Base-by-base conservation (phyloP, 2,113 vertebrate genomes). In the Gracilinanus agilis region DNA sequence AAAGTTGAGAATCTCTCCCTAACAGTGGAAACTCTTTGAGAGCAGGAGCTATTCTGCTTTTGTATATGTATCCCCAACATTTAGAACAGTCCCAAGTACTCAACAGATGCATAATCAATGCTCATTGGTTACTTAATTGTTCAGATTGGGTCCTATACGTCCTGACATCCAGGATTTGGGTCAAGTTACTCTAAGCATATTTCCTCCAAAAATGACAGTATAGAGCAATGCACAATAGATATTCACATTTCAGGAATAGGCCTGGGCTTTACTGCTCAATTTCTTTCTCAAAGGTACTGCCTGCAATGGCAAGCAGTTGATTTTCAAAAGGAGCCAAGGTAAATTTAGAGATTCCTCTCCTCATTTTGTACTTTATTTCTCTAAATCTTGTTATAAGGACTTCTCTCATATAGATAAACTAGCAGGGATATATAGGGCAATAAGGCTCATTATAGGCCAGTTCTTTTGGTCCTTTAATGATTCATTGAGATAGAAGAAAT, bases 401-500 rank as follows among this genome's bases (percentile, higher is more conserved):
- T 90, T 83, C 1, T 8, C 29, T 2, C 12, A 53, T 34, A 92
- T 13, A 93, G 91, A 92, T 89, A 55, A 75, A 53, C 54, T 53
- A 93, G 44, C 44, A 91, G 24, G 34, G 7, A 27, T 89, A 49
- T 44, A 29, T 75, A 55, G 56, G 53, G 16, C 12, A 92, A 58
- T 16, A 83, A 40, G n/a, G 16, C 19, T 83, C n/a, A 83, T 9
- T 40, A 83, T 40, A 40, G 67, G 34, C 7, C 21, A 23, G 13
- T 83, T 16, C 67, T 83, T 55, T 23, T 40, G n/a, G n/a, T 83
- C 19, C n/a, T 40, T 90, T 58, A 88, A 44, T 83, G 83, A 90
- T 67, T 95, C 93, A 93, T 94, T 54, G 90, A 95, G 88, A 40
- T 23, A 83, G 34, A 83, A 83, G 34, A 83, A 94, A 55, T 75